Percentiles rank a stretch among this genome's conserved stretches.
These are phyloP conservation scores for Thunnus thynnus DNA, from an alignment of 2,113 vertebrate genomes.

Conservation along the genomic window DNA sequence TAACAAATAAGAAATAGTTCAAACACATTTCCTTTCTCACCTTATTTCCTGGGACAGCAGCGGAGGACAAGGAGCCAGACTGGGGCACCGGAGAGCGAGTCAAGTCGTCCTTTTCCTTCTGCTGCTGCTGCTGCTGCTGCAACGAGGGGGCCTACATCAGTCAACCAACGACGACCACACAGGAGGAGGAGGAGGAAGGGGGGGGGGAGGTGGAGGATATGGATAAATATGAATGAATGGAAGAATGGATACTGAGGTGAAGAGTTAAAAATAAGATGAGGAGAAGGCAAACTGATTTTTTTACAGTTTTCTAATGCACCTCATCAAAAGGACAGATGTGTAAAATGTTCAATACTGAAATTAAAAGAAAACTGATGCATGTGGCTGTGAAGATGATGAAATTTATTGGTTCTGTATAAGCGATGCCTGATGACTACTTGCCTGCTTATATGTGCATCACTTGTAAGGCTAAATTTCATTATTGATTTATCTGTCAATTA, in stretches of 20 bases:
- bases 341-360: too few species aligned
- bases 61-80: constrained; percentile 60
- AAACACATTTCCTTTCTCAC: constrained; percentile 32
- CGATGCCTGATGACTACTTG: too few species aligned
- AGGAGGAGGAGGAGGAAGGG: not conserved
- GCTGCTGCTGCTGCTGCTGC: constrained; percentile 90
- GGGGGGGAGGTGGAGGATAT: not conserved
- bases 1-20: not conserved
- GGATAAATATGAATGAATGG: not conserved
- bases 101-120: constrained; percentile 72
- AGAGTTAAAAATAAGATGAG: not conserved
- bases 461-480: too few species aligned
- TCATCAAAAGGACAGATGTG: not conserved
- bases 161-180: constrained; percentile 10
- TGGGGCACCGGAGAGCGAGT: constrained; percentile 74
- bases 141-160: constrained; percentile 71
- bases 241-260: not conserved
- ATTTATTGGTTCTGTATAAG: not conserved
- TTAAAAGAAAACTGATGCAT: not conserved
- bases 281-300: not conserved
- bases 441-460: too few species aligned
- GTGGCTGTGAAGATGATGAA: not conserved
- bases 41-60: constrained; percentile 61
- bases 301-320: not conserved
- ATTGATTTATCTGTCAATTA: too few species aligned